Conservation (phyloP, 2,113 vertebrate genomes). For the Caloenas nicobarica region DNA sequence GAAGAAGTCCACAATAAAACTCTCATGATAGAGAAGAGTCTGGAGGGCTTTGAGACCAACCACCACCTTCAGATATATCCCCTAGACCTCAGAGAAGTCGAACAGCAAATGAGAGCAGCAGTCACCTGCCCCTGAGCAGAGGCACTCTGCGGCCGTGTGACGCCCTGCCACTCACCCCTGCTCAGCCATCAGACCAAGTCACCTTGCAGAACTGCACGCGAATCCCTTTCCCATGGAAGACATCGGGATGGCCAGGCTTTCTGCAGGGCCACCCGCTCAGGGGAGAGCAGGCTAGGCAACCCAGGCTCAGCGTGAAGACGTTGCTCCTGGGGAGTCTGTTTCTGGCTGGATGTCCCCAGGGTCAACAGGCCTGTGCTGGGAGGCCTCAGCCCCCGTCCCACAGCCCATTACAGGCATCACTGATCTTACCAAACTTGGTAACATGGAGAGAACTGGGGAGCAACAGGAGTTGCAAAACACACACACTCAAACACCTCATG, state of each 20-base stretch:
- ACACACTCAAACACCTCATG: neutral
- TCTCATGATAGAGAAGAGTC: neutral
- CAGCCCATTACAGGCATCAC: neutral
- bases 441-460: neutral
- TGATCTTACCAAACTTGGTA: neutral
- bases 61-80: neutral
- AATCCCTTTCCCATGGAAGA: neutral
- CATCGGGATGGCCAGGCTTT: accelerated
- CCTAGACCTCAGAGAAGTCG: neutral
- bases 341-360: neutral
- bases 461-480: neutral
- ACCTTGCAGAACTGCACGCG: neutral
- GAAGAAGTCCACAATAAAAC: neutral
- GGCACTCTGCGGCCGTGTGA: neutral
- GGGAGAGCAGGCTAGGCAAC: neutral
- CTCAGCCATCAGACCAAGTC: neutral
- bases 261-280: neutral
- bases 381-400: neutral
- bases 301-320: neutral
- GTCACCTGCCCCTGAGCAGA: neutral
- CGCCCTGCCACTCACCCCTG: neutral
- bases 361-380: neutral
- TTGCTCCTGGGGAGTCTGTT: neutral
- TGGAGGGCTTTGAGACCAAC: neutral
- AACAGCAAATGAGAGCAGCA: neutral